phyloP scores from a whole-genome alignment of 2,113 vertebrate genomes.

The Oryzias javanicus region DNA sequence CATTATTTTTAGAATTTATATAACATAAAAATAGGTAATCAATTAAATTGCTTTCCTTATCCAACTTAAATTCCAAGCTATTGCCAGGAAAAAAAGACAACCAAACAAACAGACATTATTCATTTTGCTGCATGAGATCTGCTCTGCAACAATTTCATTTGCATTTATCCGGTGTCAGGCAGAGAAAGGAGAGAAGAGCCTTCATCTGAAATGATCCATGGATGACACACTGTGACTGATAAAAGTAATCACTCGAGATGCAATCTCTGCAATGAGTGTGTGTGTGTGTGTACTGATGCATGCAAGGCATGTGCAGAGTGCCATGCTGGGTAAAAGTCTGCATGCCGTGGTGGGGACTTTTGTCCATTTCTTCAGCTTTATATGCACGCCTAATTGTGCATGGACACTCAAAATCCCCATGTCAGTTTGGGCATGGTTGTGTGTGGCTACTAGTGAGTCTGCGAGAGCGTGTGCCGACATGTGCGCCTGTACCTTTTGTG shows the following conservation, averaged over 20 bases:
- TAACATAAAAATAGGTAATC: conserved; percentile 4
- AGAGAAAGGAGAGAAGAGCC: conserved; percentile 47
- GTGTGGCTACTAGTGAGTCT: conserved; percentile 27
- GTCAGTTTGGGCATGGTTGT: conserved; percentile 6
- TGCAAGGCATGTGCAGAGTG: conserved; percentile 13
- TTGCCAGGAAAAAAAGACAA: conserved; percentile 6
- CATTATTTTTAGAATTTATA: neutral
- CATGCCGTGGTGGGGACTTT: conserved; percentile 25
- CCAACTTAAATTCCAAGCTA: conserved; percentile 10
- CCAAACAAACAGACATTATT: conserved; percentile 63
- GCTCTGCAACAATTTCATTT: conserved; percentile 74
- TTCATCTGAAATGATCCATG: conserved; percentile 69
- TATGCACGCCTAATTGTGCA: conserved; percentile 1
- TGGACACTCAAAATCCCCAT: conserved; percentile 20
- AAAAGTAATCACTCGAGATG: conserved; percentile 68
- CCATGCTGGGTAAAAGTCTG: conserved; percentile 13
- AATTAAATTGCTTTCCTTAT: conserved; percentile 1
- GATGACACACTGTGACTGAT: conserved; percentile 68
- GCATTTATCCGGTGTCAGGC: conserved; percentile 69
- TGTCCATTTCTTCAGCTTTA: conserved; percentile 6
- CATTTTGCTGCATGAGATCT: conserved; percentile 60
- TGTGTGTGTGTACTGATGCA: conserved; percentile 41
- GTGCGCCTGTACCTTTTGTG: conserved; percentile 58
- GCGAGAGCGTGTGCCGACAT: conserved; percentile 45
- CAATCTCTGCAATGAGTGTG: conserved; percentile 48